Evolutionary conservation across 2,888 invertebrate species (phyloP).

Genomic region (Dione juno): DNA sequence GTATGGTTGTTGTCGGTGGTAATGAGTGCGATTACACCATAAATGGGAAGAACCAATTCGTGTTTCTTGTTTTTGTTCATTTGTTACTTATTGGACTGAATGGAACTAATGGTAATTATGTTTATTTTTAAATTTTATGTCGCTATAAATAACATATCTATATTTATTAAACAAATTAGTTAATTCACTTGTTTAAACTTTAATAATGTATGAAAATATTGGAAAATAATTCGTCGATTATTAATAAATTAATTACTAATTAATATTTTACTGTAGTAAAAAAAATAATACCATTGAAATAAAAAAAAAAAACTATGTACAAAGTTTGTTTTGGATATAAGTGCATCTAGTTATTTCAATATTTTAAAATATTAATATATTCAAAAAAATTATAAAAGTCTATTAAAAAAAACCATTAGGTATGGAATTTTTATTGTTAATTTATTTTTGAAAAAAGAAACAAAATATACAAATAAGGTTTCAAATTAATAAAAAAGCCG

Average conservation of each 20-base stretch:
- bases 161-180: too few species aligned
- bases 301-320: background rate
- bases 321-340: too few species aligned
- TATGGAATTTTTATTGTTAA: background rate
- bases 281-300: background rate
- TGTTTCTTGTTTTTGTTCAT: conserved; percentile 80
- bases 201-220: background rate
- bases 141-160: background rate
- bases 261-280: too few species aligned
- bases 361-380: background rate
- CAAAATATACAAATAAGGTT: background rate
- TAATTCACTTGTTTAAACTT: background rate
- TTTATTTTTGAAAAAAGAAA: background rate
- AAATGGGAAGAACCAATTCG: conserved; percentile 81
- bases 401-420: background rate
- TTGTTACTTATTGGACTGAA: conserved; percentile 80
- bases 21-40: conserved; percentile 80
- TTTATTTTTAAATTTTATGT: background rate
- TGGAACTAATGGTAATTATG: conserved; percentile 78
- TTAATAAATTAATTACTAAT: background rate
- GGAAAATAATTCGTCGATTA: background rate
- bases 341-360: too few species aligned
- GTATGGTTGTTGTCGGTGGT: conserved; percentile 82
- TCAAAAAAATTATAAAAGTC: background rate
- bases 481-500: background rate